These are phyloP conservation scores for Ramphastos sulfuratus DNA, from an alignment of 2,113 vertebrate genomes.

Conservation along the genomic window DNA sequence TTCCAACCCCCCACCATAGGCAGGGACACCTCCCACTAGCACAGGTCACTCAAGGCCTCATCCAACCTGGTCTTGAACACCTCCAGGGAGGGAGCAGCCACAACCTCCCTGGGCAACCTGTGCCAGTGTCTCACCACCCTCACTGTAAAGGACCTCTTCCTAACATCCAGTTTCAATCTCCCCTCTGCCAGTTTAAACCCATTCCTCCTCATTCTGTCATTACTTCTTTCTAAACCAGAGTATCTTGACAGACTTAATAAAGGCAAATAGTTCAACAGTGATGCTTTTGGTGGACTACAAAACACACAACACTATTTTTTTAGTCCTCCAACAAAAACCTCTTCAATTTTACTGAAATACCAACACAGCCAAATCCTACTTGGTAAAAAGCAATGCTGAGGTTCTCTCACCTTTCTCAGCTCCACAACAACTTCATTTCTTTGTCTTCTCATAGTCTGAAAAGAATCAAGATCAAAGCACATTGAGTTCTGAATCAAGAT, in stretches of 20 bases:
- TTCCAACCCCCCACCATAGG: no score
- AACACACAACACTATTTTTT: neutral
- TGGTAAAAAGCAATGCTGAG: neutral
- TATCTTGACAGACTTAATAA: neutral
- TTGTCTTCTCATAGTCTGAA: conserved; percentile 98
- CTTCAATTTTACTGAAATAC: neutral
- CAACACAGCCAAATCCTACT: neutral
- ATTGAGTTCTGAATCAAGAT: neutral
- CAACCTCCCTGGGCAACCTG: no score
- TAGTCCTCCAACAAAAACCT: neutral
- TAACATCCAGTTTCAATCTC: no score
- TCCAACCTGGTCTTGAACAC: no score
- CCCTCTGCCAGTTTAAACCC: no score
- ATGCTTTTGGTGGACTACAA: neutral
- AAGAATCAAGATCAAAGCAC: conserved; percentile 22
- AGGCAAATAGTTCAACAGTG: neutral
- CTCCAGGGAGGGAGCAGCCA: no score
- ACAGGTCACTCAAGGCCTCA: no score
- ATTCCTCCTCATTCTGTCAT: no score
- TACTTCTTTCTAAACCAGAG: neutral
- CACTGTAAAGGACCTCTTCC: no score
- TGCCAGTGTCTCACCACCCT: no score
- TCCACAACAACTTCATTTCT: conserved; percentile 98
- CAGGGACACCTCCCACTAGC: no score
- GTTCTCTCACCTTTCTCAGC: conserved; percentile 89